Evolutionary conservation across 2,113 vertebrate species (phyloP).

Genomic region (Macrotus californicus): DNA sequence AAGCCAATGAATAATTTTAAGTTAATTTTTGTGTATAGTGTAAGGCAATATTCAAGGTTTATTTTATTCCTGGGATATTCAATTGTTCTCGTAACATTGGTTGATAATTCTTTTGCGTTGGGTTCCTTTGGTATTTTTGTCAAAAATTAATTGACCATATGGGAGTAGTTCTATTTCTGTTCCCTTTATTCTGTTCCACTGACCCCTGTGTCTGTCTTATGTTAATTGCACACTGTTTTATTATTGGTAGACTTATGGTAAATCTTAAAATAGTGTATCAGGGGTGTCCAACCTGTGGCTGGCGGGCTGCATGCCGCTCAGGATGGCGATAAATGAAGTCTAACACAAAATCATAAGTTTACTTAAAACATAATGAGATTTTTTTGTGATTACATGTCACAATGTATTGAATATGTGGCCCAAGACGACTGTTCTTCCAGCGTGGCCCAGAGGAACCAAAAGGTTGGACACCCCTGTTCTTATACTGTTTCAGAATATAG

Average conservation of each 20-base stretch:
- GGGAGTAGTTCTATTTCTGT: conserved; percentile 35
- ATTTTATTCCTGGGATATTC: conserved; percentile 36
- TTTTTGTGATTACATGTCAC: too few relatives aligned
- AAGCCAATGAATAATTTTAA: conserved; percentile 32
- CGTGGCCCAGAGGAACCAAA: too few relatives aligned
- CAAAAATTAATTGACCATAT: conserved; percentile 39
- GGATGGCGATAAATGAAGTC: too few relatives aligned
- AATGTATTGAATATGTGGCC: too few relatives aligned
- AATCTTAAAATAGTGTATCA: conserved; percentile 42
- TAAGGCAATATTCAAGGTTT: conserved; percentile 11
- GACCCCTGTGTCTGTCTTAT: not conserved
- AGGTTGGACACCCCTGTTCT: not conserved
- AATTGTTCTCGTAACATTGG: conserved; percentile 43
- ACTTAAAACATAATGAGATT: too few relatives aligned
- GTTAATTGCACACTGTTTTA: conserved; percentile 43
- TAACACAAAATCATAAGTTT: too few relatives aligned
- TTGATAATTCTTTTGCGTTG: conserved; percentile 8
- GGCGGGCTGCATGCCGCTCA: too few relatives aligned
- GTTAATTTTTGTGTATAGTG: conserved; percentile 6
- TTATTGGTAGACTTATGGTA: conserved; percentile 39
- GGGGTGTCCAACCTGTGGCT: too few relatives aligned
- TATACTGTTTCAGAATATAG: conserved; percentile 37
- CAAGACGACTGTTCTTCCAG: too few relatives aligned
- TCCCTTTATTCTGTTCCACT: conserved; percentile 31
- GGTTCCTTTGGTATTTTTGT: conserved; percentile 34